Evolutionary conservation across 2,888 invertebrate species (phyloP).

Genomic region (Laspeyria flexula): DNA sequence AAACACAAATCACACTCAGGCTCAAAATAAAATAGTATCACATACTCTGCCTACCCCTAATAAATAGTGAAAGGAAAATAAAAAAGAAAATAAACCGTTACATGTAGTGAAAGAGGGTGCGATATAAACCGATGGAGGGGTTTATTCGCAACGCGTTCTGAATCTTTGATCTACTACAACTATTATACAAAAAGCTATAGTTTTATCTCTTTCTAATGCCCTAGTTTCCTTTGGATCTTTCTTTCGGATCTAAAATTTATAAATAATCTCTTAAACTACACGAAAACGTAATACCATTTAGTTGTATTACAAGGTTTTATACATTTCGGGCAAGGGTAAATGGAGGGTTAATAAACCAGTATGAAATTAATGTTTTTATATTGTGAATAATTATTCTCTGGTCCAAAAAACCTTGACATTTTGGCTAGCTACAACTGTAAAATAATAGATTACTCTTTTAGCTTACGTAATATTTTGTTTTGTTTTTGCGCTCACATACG

Average conservation of each 20-base stretch:
- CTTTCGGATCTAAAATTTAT: neutral
- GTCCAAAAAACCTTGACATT: too few species aligned
- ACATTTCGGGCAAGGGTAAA: too few species aligned
- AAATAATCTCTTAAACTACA: too few species aligned
- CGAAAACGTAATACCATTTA: too few species aligned
- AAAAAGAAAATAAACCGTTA: slow-evolving; percentile 30
- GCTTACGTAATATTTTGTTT: too few species aligned
- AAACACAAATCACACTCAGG: slow-evolving; percentile 4
- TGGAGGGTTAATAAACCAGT: too few species aligned
- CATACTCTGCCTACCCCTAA: slow-evolving; percentile 6
- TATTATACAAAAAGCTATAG: slow-evolving; percentile 4
- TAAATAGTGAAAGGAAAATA: slow-evolving; percentile 39
- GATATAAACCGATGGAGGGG: slow-evolving; percentile 46
- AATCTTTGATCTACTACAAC: slow-evolving; percentile 38
- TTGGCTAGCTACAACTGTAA: too few species aligned
- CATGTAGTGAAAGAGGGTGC: slow-evolving; percentile 40
- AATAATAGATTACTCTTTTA: too few species aligned
- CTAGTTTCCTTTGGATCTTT: neutral
- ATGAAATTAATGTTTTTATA: too few species aligned
- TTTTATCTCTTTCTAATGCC: slow-evolving; percentile 6
- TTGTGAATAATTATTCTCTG: too few species aligned
- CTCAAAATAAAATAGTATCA: slow-evolving; percentile 10
- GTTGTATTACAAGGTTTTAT: too few species aligned
- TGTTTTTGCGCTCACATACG: too few species aligned
- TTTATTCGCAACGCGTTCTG: slow-evolving; percentile 45